phyloP scores from a whole-genome alignment of 1,140 invertebrate species.

The Grapholita molesta region DNA sequence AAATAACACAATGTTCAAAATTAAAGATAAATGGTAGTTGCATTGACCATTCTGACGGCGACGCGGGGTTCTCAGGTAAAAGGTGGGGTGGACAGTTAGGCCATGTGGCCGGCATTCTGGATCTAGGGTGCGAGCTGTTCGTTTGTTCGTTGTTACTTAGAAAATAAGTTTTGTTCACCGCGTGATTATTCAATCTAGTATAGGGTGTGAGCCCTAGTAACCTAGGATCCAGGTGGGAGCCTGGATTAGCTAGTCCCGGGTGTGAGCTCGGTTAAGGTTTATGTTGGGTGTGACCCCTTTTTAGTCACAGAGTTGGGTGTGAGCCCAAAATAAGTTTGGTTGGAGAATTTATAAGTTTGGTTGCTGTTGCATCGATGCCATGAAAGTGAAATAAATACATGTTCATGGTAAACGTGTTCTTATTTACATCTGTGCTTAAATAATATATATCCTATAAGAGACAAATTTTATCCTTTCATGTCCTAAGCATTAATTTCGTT shows the following conservation, averaged over 20 bases:
- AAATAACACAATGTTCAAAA: too few species aligned
- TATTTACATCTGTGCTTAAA: background rate
- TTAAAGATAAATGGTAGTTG: too few species aligned
- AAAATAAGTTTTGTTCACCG: background rate
- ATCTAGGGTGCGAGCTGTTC: background rate
- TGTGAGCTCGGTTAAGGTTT: background rate
- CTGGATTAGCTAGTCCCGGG: background rate
- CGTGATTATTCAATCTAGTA: background rate
- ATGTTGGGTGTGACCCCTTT: background rate
- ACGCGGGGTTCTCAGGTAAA: background rate
- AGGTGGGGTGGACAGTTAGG: background rate
- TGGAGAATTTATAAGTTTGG: background rate
- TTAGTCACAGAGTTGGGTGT: background rate
- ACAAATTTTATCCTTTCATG: background rate
- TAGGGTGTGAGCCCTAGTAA: background rate
- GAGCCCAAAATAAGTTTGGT: background rate
- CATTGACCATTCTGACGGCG: background rate
- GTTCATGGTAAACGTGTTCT: background rate
- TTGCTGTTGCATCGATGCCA: background rate
- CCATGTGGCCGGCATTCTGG: background rate
- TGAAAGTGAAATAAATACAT: background rate
- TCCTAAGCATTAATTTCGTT: background rate
- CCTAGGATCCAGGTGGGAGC: too few species aligned
- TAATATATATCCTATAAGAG: too few species aligned
- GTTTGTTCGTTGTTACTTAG: background rate